Conservation (phyloP, 1,140 invertebrate genomes). For the Lamellibrachia luymesi region DNA sequence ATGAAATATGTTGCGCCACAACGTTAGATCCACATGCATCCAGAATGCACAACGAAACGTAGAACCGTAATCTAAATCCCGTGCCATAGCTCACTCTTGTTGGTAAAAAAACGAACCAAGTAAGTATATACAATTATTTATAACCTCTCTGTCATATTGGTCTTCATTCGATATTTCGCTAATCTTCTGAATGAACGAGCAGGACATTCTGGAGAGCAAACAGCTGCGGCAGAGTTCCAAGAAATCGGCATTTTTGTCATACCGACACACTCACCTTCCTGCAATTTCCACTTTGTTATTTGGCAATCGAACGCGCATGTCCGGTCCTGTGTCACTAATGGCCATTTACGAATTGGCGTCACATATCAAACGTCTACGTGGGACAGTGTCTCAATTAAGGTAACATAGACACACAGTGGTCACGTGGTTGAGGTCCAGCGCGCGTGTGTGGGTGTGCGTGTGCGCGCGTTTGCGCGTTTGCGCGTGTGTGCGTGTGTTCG, state of each 20-base stretch:
- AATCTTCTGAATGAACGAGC: neutral
- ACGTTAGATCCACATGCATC: no score
- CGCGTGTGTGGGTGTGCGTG: neutral
- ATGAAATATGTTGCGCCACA: no score
- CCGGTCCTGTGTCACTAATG: neutral
- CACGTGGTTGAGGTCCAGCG: neutral
- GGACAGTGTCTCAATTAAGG: neutral
- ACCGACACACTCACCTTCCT: neutral
- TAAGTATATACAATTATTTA: neutral
- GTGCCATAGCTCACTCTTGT: neutral
- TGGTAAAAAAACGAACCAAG: neutral
- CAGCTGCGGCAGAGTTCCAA: neutral
- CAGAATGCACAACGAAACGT: no score
- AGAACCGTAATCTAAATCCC: no score
- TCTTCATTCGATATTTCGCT: neutral
- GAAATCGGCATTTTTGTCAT: neutral
- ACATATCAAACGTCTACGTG: neutral
- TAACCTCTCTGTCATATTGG: neutral
- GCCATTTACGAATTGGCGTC: neutral
- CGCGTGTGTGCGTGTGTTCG: neutral
- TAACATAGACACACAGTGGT: neutral
- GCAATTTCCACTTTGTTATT: neutral
- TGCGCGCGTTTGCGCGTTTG: neutral
- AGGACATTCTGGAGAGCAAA: neutral
- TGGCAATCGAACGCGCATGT: neutral